Percentiles rank a stretch among this genome's conserved stretches.
Conservation (phyloP, 2,113 vertebrate species). For the Leucosticte australis region DNA sequence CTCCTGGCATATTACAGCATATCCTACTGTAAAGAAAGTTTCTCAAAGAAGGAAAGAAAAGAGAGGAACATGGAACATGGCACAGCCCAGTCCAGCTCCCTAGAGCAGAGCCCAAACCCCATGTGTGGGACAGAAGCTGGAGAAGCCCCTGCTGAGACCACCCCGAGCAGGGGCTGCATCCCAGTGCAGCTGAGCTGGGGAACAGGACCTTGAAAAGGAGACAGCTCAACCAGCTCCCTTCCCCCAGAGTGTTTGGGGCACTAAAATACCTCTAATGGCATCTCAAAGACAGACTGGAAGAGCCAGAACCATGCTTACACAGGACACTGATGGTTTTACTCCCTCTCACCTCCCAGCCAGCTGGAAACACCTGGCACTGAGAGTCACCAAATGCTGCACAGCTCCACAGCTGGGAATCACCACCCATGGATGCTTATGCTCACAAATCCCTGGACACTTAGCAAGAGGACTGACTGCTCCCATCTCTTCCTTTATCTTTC, state of each 20-base stretch:
- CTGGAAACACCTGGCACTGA: background rate
- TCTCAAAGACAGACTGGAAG: background rate
- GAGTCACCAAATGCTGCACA: background rate
- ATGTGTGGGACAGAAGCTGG: fast-evolving
- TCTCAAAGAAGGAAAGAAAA: background rate
- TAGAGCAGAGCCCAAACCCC: background rate
- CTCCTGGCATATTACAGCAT: conserved; percentile 11
- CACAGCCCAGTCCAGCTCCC: background rate
- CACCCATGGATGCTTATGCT: background rate
- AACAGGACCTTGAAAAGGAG: background rate
- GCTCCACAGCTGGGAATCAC: background rate
- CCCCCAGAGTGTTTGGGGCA: background rate
- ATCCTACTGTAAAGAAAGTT: background rate
- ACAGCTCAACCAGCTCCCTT: background rate
- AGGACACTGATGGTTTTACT: background rate
- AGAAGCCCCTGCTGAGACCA: background rate
- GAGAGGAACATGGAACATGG: background rate
- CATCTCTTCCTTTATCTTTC: background rate
- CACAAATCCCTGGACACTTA: background rate
- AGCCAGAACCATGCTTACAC: background rate
- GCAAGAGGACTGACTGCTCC: background rate
- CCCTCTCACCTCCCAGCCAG: background rate
- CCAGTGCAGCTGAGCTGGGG: background rate
- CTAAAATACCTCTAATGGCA: background rate
- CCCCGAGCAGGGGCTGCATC: background rate